Evolutionary conservation across 2,113 vertebrate species (phyloP), one percentile per base, ranked within the genome.

Genomic region (Ailuropoda melanoleuca): DNA sequence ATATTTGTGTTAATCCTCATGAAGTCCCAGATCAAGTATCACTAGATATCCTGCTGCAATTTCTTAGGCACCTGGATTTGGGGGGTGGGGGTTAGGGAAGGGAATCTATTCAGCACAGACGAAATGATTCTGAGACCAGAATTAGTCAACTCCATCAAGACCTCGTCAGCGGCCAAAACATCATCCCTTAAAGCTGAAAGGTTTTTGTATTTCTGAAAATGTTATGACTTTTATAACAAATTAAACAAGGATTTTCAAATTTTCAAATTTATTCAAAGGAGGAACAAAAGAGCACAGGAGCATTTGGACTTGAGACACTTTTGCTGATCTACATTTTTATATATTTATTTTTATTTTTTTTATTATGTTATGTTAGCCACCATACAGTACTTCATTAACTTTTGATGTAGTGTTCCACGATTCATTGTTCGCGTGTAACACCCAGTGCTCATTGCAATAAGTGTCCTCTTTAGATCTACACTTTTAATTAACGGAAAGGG

Each of bases 201-300:
- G 0, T 11, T 70, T 87, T 60, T 66, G 17, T 48, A 15, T 34
- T 89, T 84, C 86, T 83, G 72, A 80, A 60, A 66, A 60, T 60
- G 15, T 53, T 48, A 39, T 6, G 82, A 87, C 8, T 77, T 74
- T 93, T 55, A 64, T 87, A 64, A 60, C 19, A 53, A 62, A 93
- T 56, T 26, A 92, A 26, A 89, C 37, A 23, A 68, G 43, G 85
- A 77, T 50, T 95, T 95, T 87, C 60, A 55, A 34, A 66, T 66
- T 66, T 34, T 66, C 62, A 34, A 70, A 86, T 1, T 77, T 77
- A 48, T 77, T 74, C 74, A 77, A 77, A 37, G 37, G 18, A 92
- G 58, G 68, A 91, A 82, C 58, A 90, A 58, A 68, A 78, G 58
- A 83, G 24, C 64, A 18, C 2, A 0, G 48, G 43, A 50, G 74